These are phyloP conservation scores for Lepidocolaptes lacrymiger DNA, from an alignment of 2,797 vertebrate species.

Conservation along the genomic window DNA sequence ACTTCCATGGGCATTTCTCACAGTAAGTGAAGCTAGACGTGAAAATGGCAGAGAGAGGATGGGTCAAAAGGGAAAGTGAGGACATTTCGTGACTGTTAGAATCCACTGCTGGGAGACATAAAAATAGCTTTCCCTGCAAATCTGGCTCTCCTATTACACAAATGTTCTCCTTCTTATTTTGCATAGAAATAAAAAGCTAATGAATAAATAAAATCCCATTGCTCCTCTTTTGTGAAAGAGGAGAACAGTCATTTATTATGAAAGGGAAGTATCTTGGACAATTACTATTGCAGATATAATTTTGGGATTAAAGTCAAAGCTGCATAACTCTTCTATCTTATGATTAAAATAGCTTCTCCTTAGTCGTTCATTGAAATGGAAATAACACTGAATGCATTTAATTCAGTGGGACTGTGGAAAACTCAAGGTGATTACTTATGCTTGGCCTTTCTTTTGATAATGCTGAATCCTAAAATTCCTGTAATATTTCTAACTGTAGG, in stretches of 20 bases:
- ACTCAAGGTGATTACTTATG: neutral
- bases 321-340: neutral
- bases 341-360: neutral
- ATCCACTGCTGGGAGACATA: neutral
- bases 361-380: neutral
- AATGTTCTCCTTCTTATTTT: neutral
- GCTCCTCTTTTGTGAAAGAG: neutral
- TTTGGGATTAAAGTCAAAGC: neutral
- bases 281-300: neutral
- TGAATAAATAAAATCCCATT: constrained; percentile 27
- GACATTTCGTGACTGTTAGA: neutral
- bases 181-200: neutral
- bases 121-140: neutral
- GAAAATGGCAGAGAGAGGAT: neutral
- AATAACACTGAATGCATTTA: neutral
- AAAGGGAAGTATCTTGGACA: neutral
- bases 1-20: neutral
- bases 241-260: neutral
- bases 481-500: neutral
- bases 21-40: neutral
- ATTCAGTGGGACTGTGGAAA: neutral
- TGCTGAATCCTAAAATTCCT: neutral
- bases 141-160: neutral
- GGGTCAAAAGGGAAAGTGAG: neutral
- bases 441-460: neutral